Evolutionary conservation across 2,888 invertebrate genomes (phyloP).

Genomic region (Cantharis lateralis): DNA sequence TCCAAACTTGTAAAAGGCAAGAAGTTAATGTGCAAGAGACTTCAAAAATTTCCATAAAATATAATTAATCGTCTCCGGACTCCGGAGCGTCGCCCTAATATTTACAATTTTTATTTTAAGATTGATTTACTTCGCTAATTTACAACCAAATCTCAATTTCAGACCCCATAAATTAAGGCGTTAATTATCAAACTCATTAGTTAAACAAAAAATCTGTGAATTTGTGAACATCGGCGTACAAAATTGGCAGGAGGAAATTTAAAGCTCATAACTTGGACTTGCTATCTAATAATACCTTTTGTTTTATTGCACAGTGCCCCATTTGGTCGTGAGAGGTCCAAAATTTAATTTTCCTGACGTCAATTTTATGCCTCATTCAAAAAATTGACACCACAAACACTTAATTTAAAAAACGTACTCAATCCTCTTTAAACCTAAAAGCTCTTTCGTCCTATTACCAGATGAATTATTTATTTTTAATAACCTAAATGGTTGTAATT

Average conservation of each 20-base stretch:
- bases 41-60: background rate
- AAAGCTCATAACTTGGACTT: background rate
- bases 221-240: background rate
- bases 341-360: background rate
- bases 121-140: background rate
- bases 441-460: background rate
- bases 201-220: background rate
- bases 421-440: background rate
- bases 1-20: background rate
- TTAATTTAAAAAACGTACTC: background rate
- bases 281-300: background rate
- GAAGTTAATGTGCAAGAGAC: background rate
- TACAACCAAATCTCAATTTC: background rate
- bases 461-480: background rate
- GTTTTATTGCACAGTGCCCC: background rate
- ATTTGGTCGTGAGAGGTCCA: background rate
- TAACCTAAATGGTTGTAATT: background rate
- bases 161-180: background rate
- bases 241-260: background rate
- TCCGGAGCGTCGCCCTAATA: background rate
- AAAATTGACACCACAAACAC: background rate
- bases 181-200: background rate
- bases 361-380: background rate
- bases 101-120: background rate
- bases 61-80: background rate